Evolutionary conservation across 2,113 vertebrate species (phyloP).

Genomic region (Otocyon megalotis): DNA sequence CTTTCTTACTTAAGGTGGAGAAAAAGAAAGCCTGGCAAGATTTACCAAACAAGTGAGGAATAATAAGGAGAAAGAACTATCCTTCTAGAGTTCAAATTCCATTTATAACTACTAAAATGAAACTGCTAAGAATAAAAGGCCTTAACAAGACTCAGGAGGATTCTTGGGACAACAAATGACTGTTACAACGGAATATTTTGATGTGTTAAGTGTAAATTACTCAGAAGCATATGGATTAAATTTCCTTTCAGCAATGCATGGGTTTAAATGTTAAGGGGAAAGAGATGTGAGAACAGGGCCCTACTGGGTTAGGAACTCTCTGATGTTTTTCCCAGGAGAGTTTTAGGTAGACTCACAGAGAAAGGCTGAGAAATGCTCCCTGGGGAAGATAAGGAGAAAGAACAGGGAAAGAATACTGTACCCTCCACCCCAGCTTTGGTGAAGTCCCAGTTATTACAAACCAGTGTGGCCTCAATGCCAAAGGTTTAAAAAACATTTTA

Average conservation of each 20-base stretch:
- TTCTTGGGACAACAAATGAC: slow-evolving; percentile 70
- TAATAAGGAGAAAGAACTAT: slow-evolving; percentile 29
- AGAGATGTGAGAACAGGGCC: background rate
- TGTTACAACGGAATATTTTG: slow-evolving; percentile 59
- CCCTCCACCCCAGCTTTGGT: background rate
- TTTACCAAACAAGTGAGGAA: slow-evolving; percentile 23
- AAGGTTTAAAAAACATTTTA: background rate
- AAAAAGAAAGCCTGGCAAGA: background rate
- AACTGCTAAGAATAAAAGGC: slow-evolving; percentile 46
- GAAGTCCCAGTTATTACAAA: background rate
- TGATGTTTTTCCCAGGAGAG: background rate
- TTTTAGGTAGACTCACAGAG: background rate
- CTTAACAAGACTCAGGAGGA: slow-evolving; percentile 65
- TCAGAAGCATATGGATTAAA: slow-evolving; percentile 71
- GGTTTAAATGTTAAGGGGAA: slow-evolving; percentile 59
- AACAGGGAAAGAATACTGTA: background rate
- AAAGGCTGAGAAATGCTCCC: background rate
- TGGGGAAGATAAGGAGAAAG: background rate
- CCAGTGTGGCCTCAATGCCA: background rate
- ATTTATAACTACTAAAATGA: slow-evolving; percentile 45
- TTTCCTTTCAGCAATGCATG: slow-evolving; percentile 60
- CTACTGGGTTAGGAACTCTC: slow-evolving; percentile 9
- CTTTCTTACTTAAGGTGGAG: background rate
- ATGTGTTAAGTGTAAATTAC: slow-evolving; percentile 68
- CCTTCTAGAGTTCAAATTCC: slow-evolving; percentile 51